Evolutionary conservation across 2,113 vertebrate species (phyloP).

Genomic region (Python bivittatus): DNA sequence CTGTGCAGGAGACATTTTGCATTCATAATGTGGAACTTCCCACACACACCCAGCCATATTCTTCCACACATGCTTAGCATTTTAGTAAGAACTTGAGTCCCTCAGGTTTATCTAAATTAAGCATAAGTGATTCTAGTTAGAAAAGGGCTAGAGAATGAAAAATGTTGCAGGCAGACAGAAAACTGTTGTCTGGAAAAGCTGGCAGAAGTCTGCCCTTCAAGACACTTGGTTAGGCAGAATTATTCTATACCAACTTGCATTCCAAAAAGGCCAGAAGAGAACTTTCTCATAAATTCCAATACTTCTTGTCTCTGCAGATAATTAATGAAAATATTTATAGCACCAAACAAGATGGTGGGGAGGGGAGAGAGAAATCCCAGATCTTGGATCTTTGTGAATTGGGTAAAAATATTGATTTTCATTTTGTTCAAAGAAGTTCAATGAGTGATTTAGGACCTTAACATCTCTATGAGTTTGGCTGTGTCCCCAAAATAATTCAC

Average conservation of each 20-base stretch:
- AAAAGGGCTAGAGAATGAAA: neutral
- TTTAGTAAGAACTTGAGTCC: neutral
- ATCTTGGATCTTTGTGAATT: constrained; percentile 6
- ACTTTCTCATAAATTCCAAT: neutral
- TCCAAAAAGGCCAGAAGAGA: constrained; percentile 2
- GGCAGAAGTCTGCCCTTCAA: constrained; percentile 5
- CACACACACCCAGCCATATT: neutral
- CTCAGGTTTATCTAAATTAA: neutral
- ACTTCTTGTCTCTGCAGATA: neutral
- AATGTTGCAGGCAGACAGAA: constrained; percentile 5
- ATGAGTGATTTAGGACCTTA: constrained; percentile 78
- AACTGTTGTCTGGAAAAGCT: neutral
- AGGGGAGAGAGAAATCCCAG: constrained; percentile 20
- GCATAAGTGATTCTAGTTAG: neutral
- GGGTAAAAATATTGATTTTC: constrained; percentile 47
- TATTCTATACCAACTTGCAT: neutral
- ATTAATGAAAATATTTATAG: constrained; percentile 3
- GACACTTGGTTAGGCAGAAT: neutral
- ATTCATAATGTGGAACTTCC: neutral
- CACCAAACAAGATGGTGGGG: constrained; percentile 11
- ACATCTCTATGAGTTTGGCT: constrained; percentile 73
- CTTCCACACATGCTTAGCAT: neutral
- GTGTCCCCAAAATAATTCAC: constrained; percentile 81
- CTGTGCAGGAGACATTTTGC: neutral
- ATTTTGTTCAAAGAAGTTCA: constrained; percentile 57